Base-by-base conservation (phyloP, 1,140 invertebrate genomes). In the Tenebrio molitor region DNA sequence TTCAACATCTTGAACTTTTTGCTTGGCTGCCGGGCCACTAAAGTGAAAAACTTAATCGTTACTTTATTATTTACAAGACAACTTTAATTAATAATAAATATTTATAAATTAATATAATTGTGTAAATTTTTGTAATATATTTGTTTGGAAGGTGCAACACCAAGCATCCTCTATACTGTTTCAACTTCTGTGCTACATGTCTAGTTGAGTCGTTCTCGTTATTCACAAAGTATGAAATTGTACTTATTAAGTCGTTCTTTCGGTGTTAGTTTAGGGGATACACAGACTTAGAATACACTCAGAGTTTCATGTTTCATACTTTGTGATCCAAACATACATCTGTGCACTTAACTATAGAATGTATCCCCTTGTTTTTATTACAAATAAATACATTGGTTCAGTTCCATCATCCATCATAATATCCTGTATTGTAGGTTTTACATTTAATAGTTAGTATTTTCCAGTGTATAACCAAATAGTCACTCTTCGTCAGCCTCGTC, bases 81-180 rank as follows among this genome's bases (percentile, higher is more conserved):
- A 77, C 68, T 80, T 81, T 78, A 79, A 80, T 81, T 79, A 82
- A 76, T 78, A 78, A 76, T 76, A 81, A 80, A 76, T 80, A 80
- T 77, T 79, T 79, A 79, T 79, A 77, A 81, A 80, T 80, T 81
- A 80, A 80, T 76, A 79, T 80, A 78, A 81, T 79, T 82, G 80
- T 82, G 81, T 83, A 83, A 80, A 83, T 83, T 83, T 83, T 83
- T 83, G 81, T 83, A 83, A 81, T 77, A 81, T 81, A 81, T 80
- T 80, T 78, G 53, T 79, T 81, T 77, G 25, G 36, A 73, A 75
- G 73, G 72, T 76, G 71, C 74, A 78, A 78, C 74, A 78, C 39
- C 25, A 74, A 66, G 70, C 58, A 69, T 74, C 58, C 72, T 65
- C 65, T 70, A 69, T 72, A 74, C 72, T 71, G 72, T 73, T 73